Evolutionary conservation across 2,797 vertebrate genomes (phyloP).

Genomic region (Enteromius paludinosus): DNA sequence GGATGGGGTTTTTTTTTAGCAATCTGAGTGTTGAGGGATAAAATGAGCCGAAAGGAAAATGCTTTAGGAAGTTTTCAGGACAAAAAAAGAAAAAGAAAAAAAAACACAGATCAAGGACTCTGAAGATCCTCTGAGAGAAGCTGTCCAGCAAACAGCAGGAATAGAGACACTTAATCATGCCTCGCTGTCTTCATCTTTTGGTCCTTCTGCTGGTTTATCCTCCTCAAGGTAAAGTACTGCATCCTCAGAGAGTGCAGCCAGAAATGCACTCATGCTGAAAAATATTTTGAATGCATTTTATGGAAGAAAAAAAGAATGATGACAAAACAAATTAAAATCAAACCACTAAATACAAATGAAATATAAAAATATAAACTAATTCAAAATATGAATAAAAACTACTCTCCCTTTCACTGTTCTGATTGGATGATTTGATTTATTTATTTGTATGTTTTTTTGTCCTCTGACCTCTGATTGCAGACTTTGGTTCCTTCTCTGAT

Average conservation of each 20-base stretch:
- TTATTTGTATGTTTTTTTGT: background rate
- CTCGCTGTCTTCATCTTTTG: background rate
- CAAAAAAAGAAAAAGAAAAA: background rate
- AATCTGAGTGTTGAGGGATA: background rate
- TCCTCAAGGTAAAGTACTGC: constrained; percentile 40
- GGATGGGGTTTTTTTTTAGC: background rate
- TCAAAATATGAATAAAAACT: background rate
- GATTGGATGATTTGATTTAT: background rate
- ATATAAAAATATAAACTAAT: background rate
- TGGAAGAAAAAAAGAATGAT: background rate
- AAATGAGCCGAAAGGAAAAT: background rate
- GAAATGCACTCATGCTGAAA: background rate
- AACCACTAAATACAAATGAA: background rate
- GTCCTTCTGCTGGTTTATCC: constrained; percentile 40
- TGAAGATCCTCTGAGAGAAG: constrained; percentile 17
- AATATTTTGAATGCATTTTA: background rate
- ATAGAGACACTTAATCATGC: constrained; percentile 16
- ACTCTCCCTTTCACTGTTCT: background rate
- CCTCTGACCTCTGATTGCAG: background rate
- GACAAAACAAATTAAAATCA: too few relatives aligned
- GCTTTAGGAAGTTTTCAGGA: constrained; percentile 14
- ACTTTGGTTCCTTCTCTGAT: background rate
- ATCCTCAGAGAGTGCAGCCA: background rate
- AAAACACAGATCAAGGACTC: background rate
- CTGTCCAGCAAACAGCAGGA: constrained; percentile 21